phyloP scores from a whole-genome alignment of 2,888 invertebrate genomes.

The Rotaria sp. region DNA sequence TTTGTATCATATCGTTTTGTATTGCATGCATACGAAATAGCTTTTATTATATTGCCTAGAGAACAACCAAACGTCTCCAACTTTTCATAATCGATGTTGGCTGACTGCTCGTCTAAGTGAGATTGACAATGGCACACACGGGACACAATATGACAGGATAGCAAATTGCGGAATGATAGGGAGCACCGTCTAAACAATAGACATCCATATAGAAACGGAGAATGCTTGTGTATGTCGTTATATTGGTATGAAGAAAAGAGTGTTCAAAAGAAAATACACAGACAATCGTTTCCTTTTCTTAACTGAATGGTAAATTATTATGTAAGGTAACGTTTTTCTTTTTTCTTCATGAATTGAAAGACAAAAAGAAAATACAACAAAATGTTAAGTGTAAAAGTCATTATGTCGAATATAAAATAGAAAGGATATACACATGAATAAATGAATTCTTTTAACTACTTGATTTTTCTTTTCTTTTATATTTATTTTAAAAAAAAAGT shows the following conservation, averaged over 20 bases:
- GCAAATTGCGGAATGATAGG: conserved; percentile 19
- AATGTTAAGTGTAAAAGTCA: neutral
- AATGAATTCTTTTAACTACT: neutral
- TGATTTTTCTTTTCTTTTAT: neutral
- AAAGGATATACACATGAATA: neutral
- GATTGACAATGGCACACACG: conserved; percentile 24
- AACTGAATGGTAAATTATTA: neutral
- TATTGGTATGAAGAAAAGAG: neutral
- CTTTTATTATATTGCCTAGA: neutral
- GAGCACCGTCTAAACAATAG: conserved; percentile 9
- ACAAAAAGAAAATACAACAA: neutral
- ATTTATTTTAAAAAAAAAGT: neutral
- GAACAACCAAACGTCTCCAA: neutral
- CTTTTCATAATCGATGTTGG: conserved; percentile 1
- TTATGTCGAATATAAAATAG: neutral
- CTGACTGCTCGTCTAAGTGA: conserved; percentile 10
- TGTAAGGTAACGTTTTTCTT: neutral
- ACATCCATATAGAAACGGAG: neutral
- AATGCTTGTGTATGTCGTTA: neutral
- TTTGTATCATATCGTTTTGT: neutral
- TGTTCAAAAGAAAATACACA: neutral
- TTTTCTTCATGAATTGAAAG: too few relatives aligned
- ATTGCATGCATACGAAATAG: neutral
- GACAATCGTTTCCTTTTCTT: neutral
- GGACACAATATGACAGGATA: conserved; percentile 10